Percentiles rank a stretch among this genome's conserved stretches.
phyloP scores from a whole-genome alignment of 2,797 vertebrate genomes.

The Tenualosa thibaudeaui region DNA sequence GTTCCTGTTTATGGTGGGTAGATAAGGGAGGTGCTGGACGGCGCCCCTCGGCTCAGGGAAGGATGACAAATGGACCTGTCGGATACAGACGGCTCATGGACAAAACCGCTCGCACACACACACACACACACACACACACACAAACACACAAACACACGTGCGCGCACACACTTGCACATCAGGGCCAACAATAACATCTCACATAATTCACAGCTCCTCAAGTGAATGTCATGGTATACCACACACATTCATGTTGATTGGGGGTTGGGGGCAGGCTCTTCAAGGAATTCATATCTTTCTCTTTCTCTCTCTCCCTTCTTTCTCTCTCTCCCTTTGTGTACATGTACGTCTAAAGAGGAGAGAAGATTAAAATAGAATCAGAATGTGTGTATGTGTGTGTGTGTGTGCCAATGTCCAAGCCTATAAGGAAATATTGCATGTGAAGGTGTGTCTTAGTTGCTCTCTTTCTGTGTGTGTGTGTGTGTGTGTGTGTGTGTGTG shows the following conservation, averaged over 20 bases:
- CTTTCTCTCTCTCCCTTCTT: background rate
- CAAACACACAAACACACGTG: too few species aligned
- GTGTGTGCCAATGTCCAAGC: background rate
- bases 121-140: too few species aligned
- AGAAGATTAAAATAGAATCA: background rate
- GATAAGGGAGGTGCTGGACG: background rate
- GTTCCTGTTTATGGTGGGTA: constrained; percentile 4
- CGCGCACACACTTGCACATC: background rate
- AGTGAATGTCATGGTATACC: background rate
- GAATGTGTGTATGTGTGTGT: background rate
- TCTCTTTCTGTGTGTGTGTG: background rate
- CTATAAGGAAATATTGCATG: too few species aligned
- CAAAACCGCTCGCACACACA: background rate
- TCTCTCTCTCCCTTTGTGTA: background rate
- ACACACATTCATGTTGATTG: background rate
- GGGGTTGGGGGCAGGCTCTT: background rate
- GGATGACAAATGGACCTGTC: constrained; percentile 1
- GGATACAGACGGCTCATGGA: background rate
- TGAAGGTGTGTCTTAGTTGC: background rate
- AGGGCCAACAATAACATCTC: constrained; percentile 22
- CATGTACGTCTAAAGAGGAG: background rate
- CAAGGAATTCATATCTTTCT: background rate
- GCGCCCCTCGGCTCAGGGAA: background rate
- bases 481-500: background rate
- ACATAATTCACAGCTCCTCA: constrained; percentile 20